These are phyloP conservation scores for Lerema accius DNA, from an alignment of 1,140 invertebrate genomes.

Conservation along the genomic window DNA sequence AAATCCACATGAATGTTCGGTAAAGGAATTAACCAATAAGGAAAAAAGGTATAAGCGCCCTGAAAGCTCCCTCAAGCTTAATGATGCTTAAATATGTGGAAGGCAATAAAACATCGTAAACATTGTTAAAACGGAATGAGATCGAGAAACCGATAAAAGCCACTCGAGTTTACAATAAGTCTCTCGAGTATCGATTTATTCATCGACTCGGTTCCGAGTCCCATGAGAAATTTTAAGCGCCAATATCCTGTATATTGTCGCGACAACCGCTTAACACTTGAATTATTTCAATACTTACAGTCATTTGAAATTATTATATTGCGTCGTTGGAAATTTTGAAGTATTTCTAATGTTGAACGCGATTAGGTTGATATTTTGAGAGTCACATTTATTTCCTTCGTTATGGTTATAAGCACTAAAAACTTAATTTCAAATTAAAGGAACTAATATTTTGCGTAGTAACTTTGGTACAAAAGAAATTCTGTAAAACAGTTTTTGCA, in stretches of 20 bases:
- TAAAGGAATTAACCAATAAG: conserved; percentile 28
- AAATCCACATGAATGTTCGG: conserved; percentile 28
- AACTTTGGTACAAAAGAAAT: too few species aligned
- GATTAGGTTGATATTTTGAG: not conserved
- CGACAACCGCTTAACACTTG: conserved; percentile 23
- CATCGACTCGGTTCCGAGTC: conserved; percentile 22
- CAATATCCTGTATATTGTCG: conserved; percentile 24
- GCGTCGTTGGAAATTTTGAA: not conserved
- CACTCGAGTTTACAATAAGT: conserved; percentile 33
- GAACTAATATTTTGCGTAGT: too few species aligned
- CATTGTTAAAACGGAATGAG: conserved; percentile 33
- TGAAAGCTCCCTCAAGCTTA: conserved; percentile 20
- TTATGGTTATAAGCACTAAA: too few species aligned
- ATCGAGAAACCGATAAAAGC: conserved; percentile 34
- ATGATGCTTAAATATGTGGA: conserved; percentile 32
- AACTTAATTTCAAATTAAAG: too few species aligned
- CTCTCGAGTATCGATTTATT: conserved; percentile 33
- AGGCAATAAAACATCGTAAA: conserved; percentile 32
- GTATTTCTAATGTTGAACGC: conserved; percentile 1
- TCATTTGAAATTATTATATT: not conserved
- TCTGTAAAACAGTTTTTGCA: too few species aligned
- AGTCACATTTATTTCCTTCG: too few species aligned
- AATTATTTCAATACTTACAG: conserved; percentile 14
- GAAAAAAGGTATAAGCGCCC: conserved; percentile 15
- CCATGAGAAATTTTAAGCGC: conserved; percentile 29